These are phyloP conservation scores for Leptinotarsa juncta DNA, from an alignment of 2,888 invertebrate species.

Conservation along the genomic window DNA sequence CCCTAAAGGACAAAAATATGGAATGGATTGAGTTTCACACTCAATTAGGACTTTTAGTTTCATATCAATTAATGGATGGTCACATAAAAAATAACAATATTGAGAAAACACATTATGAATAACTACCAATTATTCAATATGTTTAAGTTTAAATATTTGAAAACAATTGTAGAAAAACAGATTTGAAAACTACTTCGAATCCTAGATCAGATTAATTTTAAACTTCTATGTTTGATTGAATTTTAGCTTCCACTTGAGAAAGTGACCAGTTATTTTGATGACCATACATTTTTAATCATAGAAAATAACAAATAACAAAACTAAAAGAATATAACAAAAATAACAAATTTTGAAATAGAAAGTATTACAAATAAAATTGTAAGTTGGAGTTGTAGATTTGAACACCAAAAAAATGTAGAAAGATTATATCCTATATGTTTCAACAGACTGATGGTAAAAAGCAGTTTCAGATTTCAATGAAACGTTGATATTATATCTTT, in stretches of 20 bases:
- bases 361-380: slow-evolving; percentile 23
- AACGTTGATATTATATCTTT: too few relatives aligned
- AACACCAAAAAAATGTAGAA: background rate
- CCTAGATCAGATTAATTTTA: slow-evolving; percentile 3
- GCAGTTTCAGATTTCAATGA: too few relatives aligned
- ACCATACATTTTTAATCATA: slow-evolving; percentile 36
- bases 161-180: slow-evolving; percentile 4
- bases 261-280: slow-evolving; percentile 39
- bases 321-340: slow-evolving; percentile 48
- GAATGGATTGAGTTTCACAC: slow-evolving; percentile 39
- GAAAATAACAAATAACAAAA: slow-evolving; percentile 51
- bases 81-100: slow-evolving; percentile 13
- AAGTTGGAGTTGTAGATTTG: slow-evolving; percentile 31
- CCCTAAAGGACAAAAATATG: slow-evolving; percentile 37
- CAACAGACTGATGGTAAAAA: too few relatives aligned
- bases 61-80: slow-evolving; percentile 19
- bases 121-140: background rate
- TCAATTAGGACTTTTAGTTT: slow-evolving; percentile 28
- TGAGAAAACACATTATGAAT: background rate
- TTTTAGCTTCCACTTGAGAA: background rate
- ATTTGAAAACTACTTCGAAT: background rate
- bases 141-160: slow-evolving; percentile 4
- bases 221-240: background rate
- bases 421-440: too few relatives aligned
- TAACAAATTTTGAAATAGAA: slow-evolving; percentile 47